Conservation (phyloP, 2,888 invertebrate species). For the Serripes groenlandicus region DNA sequence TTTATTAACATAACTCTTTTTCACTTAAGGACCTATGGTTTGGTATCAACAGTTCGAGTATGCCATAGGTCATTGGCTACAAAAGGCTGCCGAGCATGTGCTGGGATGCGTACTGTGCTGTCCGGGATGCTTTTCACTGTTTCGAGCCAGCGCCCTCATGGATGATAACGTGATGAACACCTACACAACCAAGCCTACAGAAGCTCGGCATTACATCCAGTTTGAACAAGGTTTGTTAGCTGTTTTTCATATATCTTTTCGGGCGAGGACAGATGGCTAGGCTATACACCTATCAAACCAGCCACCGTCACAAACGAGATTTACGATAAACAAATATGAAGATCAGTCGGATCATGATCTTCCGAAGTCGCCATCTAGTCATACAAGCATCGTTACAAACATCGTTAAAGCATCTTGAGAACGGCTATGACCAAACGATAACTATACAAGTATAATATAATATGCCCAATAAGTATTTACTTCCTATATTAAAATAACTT, state of each 20-base stretch:
- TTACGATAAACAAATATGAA: no score
- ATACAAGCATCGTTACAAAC: no score
- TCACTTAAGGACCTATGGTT: conserved; percentile 94
- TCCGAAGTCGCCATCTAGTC: no score
- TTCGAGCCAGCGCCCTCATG: conserved; percentile 95
- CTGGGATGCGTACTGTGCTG: conserved; percentile 98
- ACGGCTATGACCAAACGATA: no score
- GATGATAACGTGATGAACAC: conserved; percentile 95
- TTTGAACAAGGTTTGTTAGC: conserved; percentile 94
- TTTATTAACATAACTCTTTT: background rate
- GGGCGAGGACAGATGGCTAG: conserved; percentile 85
- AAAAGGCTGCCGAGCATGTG: conserved; percentile 99
- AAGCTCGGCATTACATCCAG: conserved; percentile 94
- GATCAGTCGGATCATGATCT: no score
- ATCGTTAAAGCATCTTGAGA: no score
- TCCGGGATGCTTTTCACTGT: conserved; percentile 96
- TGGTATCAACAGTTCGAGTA: conserved; percentile 99
- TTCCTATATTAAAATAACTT: no score
- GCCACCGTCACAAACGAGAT: no score
- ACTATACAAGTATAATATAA: no score
- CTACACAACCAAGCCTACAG: conserved; percentile 91
- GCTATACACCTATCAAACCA: no score
- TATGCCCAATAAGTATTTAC: no score
- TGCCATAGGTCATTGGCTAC: conserved; percentile 99
- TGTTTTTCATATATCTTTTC: background rate